Evolutionary conservation across 2,797 vertebrate species (phyloP).

Genomic region (Thamnophis elegans): DNA sequence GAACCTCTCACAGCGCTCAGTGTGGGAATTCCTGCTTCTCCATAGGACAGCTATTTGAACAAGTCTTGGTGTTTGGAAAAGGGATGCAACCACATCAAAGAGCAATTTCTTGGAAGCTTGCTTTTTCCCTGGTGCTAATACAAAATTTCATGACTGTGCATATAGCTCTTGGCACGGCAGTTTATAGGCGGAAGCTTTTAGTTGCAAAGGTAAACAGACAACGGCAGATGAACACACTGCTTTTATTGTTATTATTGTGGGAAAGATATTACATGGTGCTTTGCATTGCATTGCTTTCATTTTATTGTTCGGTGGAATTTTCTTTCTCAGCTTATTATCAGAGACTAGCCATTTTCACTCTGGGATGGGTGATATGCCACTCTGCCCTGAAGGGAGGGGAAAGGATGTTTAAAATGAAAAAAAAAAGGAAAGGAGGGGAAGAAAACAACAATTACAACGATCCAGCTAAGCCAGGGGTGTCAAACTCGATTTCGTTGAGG

Average conservation of each 20-base stretch:
- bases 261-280: constrained; percentile 49
- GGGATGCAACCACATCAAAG: constrained; percentile 15
- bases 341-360: background rate
- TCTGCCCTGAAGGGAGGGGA: background rate
- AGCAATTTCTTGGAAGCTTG: constrained; percentile 7
- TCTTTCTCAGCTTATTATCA: constrained; percentile 23
- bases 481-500: no score
- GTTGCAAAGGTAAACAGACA: constrained; percentile 61
- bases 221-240: constrained; percentile 63
- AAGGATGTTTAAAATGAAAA: background rate
- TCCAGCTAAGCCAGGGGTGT: background rate
- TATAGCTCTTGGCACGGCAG: constrained; percentile 66
- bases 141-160: constrained; percentile 65
- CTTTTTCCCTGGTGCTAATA: constrained; percentile 42
- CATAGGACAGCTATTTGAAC: background rate
- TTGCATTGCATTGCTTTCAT: constrained; percentile 49
- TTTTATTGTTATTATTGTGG: constrained; percentile 67
- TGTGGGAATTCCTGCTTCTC: background rate
- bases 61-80: background rate
- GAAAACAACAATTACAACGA: background rate
- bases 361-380: background rate
- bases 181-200: constrained; percentile 69
- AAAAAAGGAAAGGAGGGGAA: background rate
- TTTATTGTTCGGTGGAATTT: constrained; percentile 57
- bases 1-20: background rate